phyloP scores from a whole-genome alignment of 2,888 invertebrate genomes.

The Cyrtodaria siliqua region DNA sequence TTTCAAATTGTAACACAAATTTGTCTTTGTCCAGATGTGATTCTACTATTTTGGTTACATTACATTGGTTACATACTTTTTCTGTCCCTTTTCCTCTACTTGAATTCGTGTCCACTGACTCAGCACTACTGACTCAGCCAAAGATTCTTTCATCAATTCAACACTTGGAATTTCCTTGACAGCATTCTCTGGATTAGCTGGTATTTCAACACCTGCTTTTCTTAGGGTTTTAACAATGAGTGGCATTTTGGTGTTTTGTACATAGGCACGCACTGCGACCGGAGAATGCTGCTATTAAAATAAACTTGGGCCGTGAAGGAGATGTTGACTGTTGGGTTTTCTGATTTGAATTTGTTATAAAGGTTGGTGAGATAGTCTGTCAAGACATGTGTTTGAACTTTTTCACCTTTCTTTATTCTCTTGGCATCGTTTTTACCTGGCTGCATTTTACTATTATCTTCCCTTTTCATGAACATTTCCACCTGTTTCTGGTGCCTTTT shows the following conservation, averaged over 20 bases:
- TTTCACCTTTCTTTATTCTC: constrained; percentile 20
- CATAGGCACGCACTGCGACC: constrained; percentile 35
- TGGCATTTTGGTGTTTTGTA: constrained; percentile 25
- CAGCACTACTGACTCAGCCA: constrained; percentile 15
- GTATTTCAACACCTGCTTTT: constrained; percentile 22
- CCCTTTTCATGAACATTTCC: constrained; percentile 19
- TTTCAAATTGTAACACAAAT: constrained; percentile 25
- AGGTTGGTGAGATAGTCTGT: constrained; percentile 26
- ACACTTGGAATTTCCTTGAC: constrained; percentile 1
- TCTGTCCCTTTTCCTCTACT: constrained; percentile 39
- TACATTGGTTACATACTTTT: constrained; percentile 26
- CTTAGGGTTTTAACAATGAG: constrained; percentile 31
- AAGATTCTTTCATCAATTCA: constrained; percentile 6
- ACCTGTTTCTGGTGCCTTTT: constrained; percentile 6
- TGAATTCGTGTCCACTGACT: constrained; percentile 40
- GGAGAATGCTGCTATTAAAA: constrained; percentile 19
- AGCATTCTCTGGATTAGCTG: constrained; percentile 32
- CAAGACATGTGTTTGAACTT: constrained; percentile 13
- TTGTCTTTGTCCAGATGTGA: background rate
- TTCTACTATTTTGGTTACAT: constrained; percentile 37
- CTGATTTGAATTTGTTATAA: constrained; percentile 19
- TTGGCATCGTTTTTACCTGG: constrained; percentile 32
- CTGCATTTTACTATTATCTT: constrained; percentile 28
- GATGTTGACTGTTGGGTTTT: constrained; percentile 36
- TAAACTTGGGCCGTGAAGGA: constrained; percentile 37